Base-by-base conservation (phyloP, 2,797 vertebrate genomes). In the Sparidentex hasta region DNA sequence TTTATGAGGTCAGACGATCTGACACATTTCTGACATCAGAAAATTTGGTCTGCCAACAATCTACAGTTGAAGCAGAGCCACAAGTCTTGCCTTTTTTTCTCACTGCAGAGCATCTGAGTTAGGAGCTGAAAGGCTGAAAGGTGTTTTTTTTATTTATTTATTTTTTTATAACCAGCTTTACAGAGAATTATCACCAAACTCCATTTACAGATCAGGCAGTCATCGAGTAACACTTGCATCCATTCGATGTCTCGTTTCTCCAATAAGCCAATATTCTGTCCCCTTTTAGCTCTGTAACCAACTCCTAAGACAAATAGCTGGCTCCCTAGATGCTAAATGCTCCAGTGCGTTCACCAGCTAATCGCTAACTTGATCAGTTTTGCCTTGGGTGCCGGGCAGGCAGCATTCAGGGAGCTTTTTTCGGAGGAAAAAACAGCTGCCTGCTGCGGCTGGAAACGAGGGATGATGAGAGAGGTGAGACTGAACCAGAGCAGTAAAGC, bases 401-500 rank as follows among this genome's bases (percentile, higher is more conserved):
- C 47, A 67, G 3, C n/a, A 48, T 44, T 41, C 27, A 46, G 44
- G 52, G 58, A 66, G n/a, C 11, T 33, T 66, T 66, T 67, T 48
- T 62, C 7, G 3, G 27, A 29, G 13, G 41, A 66, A 54, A 67
- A 66, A 57, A 67, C 29, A 41, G 61, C 59, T 70, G 51, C 64
- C 46, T 57, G 75, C 51, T 69, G 74, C 0, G 11, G 46, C 16
- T 51, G 27, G 62, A 83, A 78, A 73, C 61, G 21, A 68, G 46
- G 46, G 47, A 33, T 41, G 48, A 82, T 33, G 48, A 69, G 44
- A 38, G 20, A 21, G 50, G 6, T 61, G 33, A 59, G 43, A 75
- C 21, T 47, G 21, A 72, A 81, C 54, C 43, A 73, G 71, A 77
- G 46, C 58, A 65, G 62, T 71, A n/a, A 69, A 65, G 41, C n/a